Percentiles rank a stretch among this genome's conserved stretches.
Evolutionary conservation across 2,888 invertebrate genomes (phyloP).

Genomic region (Adineta ricciae): DNA sequence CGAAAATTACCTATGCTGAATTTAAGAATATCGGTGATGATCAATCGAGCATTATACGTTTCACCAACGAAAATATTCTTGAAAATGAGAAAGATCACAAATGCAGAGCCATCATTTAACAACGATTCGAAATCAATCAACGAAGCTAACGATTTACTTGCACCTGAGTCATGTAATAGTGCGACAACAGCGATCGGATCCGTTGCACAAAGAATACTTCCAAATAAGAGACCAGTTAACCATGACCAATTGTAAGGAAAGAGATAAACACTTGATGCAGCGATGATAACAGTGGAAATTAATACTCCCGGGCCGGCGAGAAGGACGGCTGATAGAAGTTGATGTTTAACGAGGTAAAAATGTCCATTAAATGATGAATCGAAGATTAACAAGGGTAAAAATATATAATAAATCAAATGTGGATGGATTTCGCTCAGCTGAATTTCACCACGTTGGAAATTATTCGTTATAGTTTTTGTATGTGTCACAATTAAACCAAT

Average conservation of each 20-base stretch:
- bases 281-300: background rate
- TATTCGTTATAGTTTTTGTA: background rate
- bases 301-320: background rate
- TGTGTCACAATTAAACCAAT: background rate
- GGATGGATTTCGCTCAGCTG: background rate
- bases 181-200: slow-evolving; percentile 14
- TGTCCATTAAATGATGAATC: background rate
- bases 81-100: background rate
- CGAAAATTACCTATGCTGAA: background rate
- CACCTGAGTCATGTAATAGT: background rate
- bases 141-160: background rate
- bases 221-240: background rate
- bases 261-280: background rate
- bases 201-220: background rate
- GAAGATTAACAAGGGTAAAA: background rate
- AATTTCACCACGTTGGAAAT: background rate
- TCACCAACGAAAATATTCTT: background rate
- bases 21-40: background rate
- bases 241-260: background rate
- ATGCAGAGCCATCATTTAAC: slow-evolving; percentile 1
- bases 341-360: background rate
- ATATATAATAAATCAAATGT: background rate
- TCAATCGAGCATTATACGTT: background rate
- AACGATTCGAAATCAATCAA: slow-evolving; percentile 6
- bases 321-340: background rate